These are phyloP conservation scores for Dendrocopos noguchii DNA, from an alignment of 2,113 vertebrate species.

Conservation along the genomic window DNA sequence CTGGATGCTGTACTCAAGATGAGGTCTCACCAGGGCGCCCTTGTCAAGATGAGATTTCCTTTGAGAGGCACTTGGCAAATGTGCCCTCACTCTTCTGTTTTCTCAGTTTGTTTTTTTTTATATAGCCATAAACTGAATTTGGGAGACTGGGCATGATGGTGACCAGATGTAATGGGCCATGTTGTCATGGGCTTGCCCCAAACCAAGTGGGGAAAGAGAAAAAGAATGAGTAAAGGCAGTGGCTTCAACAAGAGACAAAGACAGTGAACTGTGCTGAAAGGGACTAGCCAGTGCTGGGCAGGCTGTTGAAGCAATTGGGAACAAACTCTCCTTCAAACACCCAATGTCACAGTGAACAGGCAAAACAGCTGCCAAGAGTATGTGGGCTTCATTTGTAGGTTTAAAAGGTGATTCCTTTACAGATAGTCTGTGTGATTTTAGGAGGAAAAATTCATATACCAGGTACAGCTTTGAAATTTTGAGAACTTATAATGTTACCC, in stretches of 20 bases:
- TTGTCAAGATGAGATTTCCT: not conserved
- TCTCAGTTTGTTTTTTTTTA: not conserved
- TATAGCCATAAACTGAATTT: not conserved
- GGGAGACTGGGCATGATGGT: not conserved
- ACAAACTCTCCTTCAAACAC: not conserved
- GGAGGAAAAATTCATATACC: accelerated
- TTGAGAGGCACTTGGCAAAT: not conserved
- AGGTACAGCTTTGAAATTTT: not conserved
- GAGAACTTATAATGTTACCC: not conserved
- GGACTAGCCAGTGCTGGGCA: not conserved
- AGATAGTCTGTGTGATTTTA: not conserved
- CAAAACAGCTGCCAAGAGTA: not conserved
- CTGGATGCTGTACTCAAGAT: too few species aligned
- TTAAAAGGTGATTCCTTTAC: not conserved
- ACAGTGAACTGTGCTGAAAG: not conserved
- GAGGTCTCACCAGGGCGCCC: too few species aligned
- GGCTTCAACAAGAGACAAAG: not conserved
- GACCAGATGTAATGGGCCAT: not conserved
- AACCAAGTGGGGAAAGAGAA: not conserved
- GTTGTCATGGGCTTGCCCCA: not conserved
- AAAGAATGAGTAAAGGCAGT: not conserved
- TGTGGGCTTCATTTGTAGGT: accelerated
- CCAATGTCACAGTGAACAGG: not conserved
- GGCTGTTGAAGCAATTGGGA: not conserved
- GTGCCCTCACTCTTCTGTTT: accelerated